Evolutionary conservation across 2,797 vertebrate genomes (phyloP).

Genomic region (Sebastes steindachneri): DNA sequence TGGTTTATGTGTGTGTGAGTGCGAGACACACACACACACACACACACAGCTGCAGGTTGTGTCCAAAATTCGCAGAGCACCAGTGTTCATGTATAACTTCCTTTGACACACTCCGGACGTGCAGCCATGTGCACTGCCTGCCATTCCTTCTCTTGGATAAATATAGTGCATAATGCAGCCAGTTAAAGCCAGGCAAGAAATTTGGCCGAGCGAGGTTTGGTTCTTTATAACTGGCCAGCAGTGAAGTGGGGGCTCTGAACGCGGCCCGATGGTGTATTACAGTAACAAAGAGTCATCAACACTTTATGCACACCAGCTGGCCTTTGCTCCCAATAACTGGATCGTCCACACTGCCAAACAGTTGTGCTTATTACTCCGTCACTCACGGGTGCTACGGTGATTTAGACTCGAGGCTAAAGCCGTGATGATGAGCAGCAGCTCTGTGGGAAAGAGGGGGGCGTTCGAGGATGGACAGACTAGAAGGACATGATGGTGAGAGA

Average conservation of each 20-base stretch:
- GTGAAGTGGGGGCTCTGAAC: not conserved
- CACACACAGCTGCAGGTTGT: slow-evolving; percentile 33
- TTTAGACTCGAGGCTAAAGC: slow-evolving; percentile 20
- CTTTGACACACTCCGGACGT: slow-evolving; percentile 76
- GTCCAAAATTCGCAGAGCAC: slow-evolving; percentile 5
- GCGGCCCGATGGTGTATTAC: slow-evolving; percentile 23
- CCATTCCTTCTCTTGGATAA: slow-evolving; percentile 60
- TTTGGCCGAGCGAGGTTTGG: slow-evolving; percentile 37
- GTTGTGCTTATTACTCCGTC: slow-evolving; percentile 57
- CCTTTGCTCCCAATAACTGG: slow-evolving; percentile 1
- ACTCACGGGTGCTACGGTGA: slow-evolving; percentile 27
- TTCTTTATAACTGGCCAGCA: slow-evolving; percentile 23
- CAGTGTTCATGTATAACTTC: slow-evolving; percentile 82
- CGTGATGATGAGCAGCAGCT: slow-evolving; percentile 25
- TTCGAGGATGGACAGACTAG: slow-evolving; percentile 50
- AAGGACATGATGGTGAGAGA: slow-evolving; percentile 13
- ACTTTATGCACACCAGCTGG: slow-evolving; percentile 58
- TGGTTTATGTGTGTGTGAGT: slow-evolving; percentile 55
- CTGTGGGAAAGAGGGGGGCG: slow-evolving; percentile 75
- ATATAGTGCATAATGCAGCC: slow-evolving; percentile 60
- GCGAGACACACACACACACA: slow-evolving; percentile 28
- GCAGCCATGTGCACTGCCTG: slow-evolving; percentile 27
- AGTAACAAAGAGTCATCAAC: slow-evolving; percentile 59
- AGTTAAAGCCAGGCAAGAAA: slow-evolving; percentile 46
- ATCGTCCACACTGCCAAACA: slow-evolving; percentile 44